Percentiles rank a stretch among this genome's conserved stretches.
These are phyloP conservation scores for Corella eumyota DNA, from an alignment of 23 tunicate species.

Conservation along the genomic window DNA sequence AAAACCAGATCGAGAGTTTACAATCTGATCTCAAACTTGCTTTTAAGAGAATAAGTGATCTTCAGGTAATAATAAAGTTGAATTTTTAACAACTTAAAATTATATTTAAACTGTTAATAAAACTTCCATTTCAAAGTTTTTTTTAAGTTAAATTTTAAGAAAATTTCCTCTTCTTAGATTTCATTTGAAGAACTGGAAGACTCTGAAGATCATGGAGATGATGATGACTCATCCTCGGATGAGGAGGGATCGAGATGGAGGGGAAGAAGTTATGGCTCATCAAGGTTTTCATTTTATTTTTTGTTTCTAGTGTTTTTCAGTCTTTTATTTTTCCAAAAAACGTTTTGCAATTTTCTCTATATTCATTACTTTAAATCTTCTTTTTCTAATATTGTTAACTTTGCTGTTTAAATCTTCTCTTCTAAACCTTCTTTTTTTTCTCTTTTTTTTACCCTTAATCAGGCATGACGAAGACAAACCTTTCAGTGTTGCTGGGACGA, in stretches of 20 bases:
- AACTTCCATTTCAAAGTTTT: too few relatives aligned
- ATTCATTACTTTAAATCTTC: background rate
- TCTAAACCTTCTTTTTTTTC: conserved; percentile 21
- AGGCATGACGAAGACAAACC: conserved; percentile 28
- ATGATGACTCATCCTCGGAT: conserved; percentile 28
- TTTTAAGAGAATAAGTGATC: conserved; percentile 77
- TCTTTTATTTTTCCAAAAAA: too few relatives aligned
- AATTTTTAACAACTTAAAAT: background rate
- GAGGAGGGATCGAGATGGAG: conserved; percentile 30
- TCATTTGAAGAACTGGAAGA: conserved; percentile 86
- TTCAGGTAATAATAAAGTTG: too few relatives aligned
- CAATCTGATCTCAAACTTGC: conserved; percentile 93
- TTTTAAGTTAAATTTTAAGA: too few relatives aligned
- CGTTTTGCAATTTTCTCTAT: too few relatives aligned
- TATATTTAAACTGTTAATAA: too few relatives aligned
- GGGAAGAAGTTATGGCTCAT: conserved; percentile 28
- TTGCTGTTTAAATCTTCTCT: too few relatives aligned
- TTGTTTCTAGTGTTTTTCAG: too few relatives aligned
- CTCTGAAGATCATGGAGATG: conserved; percentile 53
- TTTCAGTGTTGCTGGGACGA: conserved; percentile 23
- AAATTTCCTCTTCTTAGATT: conserved; percentile 10
- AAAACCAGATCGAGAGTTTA: conserved; percentile 70
- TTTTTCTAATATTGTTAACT: background rate
- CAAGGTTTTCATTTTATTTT: conserved; percentile 7
- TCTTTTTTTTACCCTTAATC: conserved; percentile 9